phyloP scores from a whole-genome alignment of 1,140 invertebrate genomes.

The Colletes gigas region DNA sequence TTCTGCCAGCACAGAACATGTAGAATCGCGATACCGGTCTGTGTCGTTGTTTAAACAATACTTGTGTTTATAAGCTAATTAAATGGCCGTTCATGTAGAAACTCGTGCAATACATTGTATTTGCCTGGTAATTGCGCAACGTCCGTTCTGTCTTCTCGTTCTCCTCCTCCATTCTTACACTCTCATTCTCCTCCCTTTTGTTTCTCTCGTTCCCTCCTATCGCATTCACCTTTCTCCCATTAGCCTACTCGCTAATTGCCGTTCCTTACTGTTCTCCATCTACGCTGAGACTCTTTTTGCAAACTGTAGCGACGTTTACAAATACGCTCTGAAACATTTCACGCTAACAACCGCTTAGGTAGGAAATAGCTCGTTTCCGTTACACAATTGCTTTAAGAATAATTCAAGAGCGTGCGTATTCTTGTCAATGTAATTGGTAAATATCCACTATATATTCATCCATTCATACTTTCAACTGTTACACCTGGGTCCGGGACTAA shows the following conservation, averaged over 20 bases:
- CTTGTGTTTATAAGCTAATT: background rate
- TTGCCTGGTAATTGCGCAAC: constrained; percentile 1
- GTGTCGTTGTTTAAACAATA: background rate
- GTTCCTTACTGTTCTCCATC: background rate
- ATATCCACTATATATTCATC: too few species aligned
- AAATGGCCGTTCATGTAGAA: background rate
- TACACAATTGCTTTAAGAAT: background rate
- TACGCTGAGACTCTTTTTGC: background rate
- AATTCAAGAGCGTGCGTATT: too few species aligned
- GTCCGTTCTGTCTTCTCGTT: background rate
- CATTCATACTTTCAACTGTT: too few species aligned
- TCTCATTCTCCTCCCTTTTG: background rate
- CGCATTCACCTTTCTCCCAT: background rate
- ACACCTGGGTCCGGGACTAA: too few species aligned
- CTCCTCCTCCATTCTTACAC: background rate
- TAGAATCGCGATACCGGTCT: too few species aligned
- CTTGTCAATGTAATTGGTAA: too few species aligned
- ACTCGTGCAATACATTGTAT: background rate
- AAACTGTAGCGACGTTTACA: constrained; percentile 5
- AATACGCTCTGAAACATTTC: constrained; percentile 9
- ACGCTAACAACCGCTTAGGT: background rate
- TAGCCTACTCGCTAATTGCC: constrained; percentile 8
- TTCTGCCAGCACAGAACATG: too few species aligned
- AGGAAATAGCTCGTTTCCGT: background rate
- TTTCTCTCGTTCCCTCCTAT: background rate